Percentiles rank a stretch among this genome's conserved stretches.
Evolutionary conservation across 2,888 invertebrate genomes (phyloP).

Genomic region (Neocrepidodera transversa): DNA sequence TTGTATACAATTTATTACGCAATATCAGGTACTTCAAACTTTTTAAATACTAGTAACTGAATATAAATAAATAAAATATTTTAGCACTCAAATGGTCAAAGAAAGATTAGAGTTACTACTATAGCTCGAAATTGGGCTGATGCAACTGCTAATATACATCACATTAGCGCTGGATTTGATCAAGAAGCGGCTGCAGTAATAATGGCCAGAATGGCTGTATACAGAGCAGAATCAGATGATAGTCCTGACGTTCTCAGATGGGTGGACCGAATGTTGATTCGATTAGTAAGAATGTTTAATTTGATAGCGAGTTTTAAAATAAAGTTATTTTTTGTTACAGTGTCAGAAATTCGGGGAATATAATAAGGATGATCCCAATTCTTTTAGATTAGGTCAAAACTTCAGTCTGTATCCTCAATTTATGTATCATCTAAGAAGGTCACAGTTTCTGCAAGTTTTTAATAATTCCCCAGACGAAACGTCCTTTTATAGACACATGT

Average conservation of each 20-base stretch:
- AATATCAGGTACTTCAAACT: slow-evolving; percentile 77
- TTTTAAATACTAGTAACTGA: too few species aligned
- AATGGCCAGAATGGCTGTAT: slow-evolving; percentile 96
- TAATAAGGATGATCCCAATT: slow-evolving; percentile 95
- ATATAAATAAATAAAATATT: slow-evolving; percentile 19
- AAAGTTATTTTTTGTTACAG: slow-evolving; percentile 62
- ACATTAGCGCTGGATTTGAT: slow-evolving; percentile 94
- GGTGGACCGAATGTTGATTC: slow-evolving; percentile 97
- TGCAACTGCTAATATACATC: slow-evolving; percentile 85
- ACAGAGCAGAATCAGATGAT: slow-evolving; percentile 93
- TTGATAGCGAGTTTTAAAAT: neutral
- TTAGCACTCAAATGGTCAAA: slow-evolving; percentile 90
- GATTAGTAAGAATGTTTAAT: slow-evolving; percentile 73
- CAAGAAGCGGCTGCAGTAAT: slow-evolving; percentile 98
- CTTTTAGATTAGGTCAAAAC: slow-evolving; percentile 94
- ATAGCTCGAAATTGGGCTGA: slow-evolving; percentile 99
- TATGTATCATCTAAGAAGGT: slow-evolving; percentile 98
- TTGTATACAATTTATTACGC: slow-evolving; percentile 96
- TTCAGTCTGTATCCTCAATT: slow-evolving; percentile 99
- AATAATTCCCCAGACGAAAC: slow-evolving; percentile 99
- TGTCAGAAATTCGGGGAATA: slow-evolving; percentile 99
- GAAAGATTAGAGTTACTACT: slow-evolving; percentile 94
- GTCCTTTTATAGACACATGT: slow-evolving; percentile 97
- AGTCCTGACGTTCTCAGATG: slow-evolving; percentile 97
- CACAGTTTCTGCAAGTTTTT: slow-evolving; percentile 99